Percentiles rank a stretch among this genome's conserved stretches.
Conservation (phyloP, 2,888 invertebrate genomes). For the Xanthia togata region DNA sequence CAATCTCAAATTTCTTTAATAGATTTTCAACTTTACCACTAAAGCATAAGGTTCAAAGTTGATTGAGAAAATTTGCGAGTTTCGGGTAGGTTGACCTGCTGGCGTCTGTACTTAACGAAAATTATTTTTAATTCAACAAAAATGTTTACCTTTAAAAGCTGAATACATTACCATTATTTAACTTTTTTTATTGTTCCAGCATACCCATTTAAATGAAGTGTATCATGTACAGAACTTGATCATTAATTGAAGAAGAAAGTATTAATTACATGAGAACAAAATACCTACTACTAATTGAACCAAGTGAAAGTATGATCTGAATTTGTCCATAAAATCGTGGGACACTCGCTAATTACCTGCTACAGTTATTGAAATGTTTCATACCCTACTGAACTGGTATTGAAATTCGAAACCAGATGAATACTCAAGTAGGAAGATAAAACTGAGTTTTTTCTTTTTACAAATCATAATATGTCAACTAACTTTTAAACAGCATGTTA, state of each 20-base stretch:
- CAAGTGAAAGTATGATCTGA: constrained; percentile 53
- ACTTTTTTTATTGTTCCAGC: neutral
- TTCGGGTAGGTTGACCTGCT: too few species aligned
- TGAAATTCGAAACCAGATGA: constrained; percentile 3
- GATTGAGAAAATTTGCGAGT: too few species aligned
- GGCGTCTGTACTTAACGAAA: neutral
- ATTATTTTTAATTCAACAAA: neutral
- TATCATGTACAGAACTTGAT: constrained; percentile 34
- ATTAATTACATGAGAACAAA: constrained; percentile 49
- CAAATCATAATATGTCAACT: too few species aligned
- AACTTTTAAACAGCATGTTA: too few species aligned
- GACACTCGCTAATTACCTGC: constrained; percentile 43
- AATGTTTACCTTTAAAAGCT: neutral
- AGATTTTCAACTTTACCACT: too few species aligned
- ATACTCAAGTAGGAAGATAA: neutral
- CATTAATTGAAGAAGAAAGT: constrained; percentile 55
- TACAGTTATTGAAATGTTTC: constrained; percentile 23
- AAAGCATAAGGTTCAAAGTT: too few species aligned
- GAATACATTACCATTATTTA: constrained; percentile 3
- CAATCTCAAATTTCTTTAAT: too few species aligned
- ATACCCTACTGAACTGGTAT: neutral
- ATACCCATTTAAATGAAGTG: constrained; percentile 3
- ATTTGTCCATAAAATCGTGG: constrained; percentile 32
- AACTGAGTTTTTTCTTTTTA: neutral
- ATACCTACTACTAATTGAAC: constrained; percentile 51